phyloP scores from a whole-genome alignment of 2,113 vertebrate genomes.

The Protobothrops mucrosquamatus region DNA sequence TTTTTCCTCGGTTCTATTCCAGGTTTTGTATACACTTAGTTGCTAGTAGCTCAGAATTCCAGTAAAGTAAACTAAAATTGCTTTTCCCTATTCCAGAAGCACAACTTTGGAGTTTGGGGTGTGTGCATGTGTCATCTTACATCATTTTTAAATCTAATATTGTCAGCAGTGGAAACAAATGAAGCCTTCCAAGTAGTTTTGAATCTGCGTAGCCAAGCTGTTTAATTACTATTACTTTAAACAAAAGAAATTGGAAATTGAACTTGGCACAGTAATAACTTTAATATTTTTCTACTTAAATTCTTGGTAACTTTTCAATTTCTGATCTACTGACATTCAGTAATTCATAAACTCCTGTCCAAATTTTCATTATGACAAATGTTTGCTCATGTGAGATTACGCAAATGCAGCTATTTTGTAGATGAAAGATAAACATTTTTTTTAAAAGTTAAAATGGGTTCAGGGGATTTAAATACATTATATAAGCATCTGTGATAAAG shows the following conservation, averaged over 20 bases:
- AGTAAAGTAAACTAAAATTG: background rate
- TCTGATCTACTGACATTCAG: slow-evolving; percentile 59
- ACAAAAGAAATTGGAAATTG: slow-evolving; percentile 79
- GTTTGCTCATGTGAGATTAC: slow-evolving; percentile 49
- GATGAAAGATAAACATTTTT: slow-evolving; percentile 59
- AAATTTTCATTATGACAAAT: slow-evolving; percentile 47
- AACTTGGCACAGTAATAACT: slow-evolving; percentile 72
- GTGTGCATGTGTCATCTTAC: background rate
- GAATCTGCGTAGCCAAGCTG: slow-evolving; percentile 13
- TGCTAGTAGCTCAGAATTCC: background rate
- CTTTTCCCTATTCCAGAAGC: background rate
- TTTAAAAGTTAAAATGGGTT: background rate
- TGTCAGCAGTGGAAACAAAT: slow-evolving; percentile 66
- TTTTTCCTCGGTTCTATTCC: background rate
- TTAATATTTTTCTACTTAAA: slow-evolving; percentile 65
- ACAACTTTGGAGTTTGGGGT: background rate
- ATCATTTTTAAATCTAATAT: background rate
- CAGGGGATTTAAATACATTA: background rate
- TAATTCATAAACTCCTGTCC: slow-evolving; percentile 67
- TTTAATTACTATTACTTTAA: slow-evolving; percentile 37
- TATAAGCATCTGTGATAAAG: background rate
- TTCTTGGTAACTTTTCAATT: slow-evolving; percentile 54
- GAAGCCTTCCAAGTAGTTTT: slow-evolving; percentile 22
- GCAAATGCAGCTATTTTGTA: slow-evolving; percentile 52
- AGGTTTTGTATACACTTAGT: background rate